Evolutionary conservation across 2,888 invertebrate genomes (phyloP), one percentile per base, ranked within the genome.

Genomic region (Ophion slaviceki): DNA sequence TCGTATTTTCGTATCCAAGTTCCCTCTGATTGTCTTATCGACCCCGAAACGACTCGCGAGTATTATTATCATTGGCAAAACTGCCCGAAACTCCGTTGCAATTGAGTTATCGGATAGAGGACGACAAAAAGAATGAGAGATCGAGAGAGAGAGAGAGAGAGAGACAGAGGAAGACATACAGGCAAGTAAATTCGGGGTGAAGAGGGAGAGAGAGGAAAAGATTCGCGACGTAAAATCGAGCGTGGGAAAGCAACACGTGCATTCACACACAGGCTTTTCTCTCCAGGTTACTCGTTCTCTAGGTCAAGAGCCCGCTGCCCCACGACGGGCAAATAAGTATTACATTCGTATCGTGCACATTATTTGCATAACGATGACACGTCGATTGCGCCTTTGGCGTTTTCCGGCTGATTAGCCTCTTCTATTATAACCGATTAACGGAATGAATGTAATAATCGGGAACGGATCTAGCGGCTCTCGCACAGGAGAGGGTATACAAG

Each of bases 251-350:
- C 61, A 68, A 78, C 64, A 84, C 72, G 70, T 77, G 74, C 47
- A 47, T 14, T 47, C 14, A 11, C 11, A 47, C 47, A 14, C 47
- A 76, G 75, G 24, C 20, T 77, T 17, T 20, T 45, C 28, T 81
- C 80, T 75, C 86, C 74, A 80, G 86, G 85, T 87, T 75, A 86
- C 85, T 87, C 80, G 85, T 77, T 83, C 78, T 86, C 80, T 82
- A 79, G 86, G 88, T 88, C 84, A 88, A 88, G 86, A 84, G 79
- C 87, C 86, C 84, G 68, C 82, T 66, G 61, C 67, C 62, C 64
- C 75, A 59, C 67, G 20, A 68, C 70, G 72, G 62, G 67, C 53
- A 45, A 61, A 79, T 66, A 77, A 82, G 80, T 80, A 72, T 82
- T 82, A 70, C 86, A 84, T 82, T 84, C 66, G 79, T 62, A 75